Evolutionary conservation across 2,113 vertebrate species (phyloP).

Genomic region (Sinosuthora webbiana): DNA sequence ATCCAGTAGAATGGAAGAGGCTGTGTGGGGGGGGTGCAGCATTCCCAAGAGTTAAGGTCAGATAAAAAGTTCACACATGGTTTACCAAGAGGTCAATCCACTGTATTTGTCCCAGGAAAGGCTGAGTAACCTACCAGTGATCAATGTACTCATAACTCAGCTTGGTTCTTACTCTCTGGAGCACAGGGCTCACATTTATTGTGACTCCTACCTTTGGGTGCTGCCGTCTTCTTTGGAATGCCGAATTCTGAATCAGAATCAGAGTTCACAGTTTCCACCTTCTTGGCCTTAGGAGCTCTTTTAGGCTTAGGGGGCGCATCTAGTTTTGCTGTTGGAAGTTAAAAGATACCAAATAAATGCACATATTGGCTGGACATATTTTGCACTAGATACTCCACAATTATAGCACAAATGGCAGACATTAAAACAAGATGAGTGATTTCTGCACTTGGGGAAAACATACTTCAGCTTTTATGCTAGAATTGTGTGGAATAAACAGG

Average conservation of each 20-base stretch:
- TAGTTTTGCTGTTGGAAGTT: conserved; percentile 80
- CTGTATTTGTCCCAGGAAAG: neutral
- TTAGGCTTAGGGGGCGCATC: conserved; percentile 82
- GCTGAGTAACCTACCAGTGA: neutral
- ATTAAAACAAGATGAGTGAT: neutral
- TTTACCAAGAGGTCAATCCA: neutral
- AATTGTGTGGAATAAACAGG: neutral
- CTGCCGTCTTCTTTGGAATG: conserved; percentile 82
- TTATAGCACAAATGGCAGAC: neutral
- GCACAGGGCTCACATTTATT: no score
- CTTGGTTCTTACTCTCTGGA: neutral
- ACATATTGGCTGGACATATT: neutral
- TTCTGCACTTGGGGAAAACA: neutral
- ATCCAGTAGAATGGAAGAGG: neutral
- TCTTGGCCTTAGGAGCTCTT: conserved; percentile 88
- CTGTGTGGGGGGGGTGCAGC: no score
- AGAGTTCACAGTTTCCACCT: conserved; percentile 86
- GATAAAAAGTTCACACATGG: neutral
- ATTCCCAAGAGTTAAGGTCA: neutral
- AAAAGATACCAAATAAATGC: neutral
- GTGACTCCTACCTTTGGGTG: conserved; percentile 80
- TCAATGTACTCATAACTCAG: neutral
- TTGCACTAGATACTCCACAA: neutral
- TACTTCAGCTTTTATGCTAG: neutral
- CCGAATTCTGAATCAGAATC: conserved; percentile 93